Conservation (phyloP, 2,888 invertebrate genomes). For the Scaptomyza cyrtandrae region DNA sequence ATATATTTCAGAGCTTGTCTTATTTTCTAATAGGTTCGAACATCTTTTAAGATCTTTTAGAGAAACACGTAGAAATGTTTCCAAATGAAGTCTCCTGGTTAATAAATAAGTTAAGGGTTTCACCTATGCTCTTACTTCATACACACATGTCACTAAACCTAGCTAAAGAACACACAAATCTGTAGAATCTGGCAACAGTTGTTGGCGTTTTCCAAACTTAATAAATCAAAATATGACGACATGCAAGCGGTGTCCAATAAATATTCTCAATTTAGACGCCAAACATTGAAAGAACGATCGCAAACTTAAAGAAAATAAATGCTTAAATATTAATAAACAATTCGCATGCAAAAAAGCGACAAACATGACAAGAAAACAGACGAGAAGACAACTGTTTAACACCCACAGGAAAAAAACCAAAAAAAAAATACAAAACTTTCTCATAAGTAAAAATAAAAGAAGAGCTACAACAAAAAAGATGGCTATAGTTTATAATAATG, state of each 20-base stretch:
- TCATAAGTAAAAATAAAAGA: not conserved
- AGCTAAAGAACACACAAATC: conserved; percentile 18
- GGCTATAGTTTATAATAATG: conserved; percentile 43
- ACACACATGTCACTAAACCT: not conserved
- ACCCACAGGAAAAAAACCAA: conserved; percentile 46
- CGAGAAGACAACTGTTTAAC: conserved; percentile 43
- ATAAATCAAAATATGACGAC: conserved; percentile 66
- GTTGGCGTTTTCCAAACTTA: conserved; percentile 36
- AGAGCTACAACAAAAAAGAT: not conserved
- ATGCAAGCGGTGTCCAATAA: conserved; percentile 56
- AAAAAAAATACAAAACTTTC: conserved; percentile 3
- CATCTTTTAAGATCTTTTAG: no score
- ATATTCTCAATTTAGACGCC: conserved; percentile 44
- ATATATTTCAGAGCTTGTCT: no score
- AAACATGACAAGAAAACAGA: conserved; percentile 16
- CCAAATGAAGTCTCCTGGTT: no score
- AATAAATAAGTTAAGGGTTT: no score
- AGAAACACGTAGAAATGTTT: no score
- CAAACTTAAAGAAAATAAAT: conserved; percentile 4
- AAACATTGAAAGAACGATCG: conserved; percentile 31
- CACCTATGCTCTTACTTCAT: no score
- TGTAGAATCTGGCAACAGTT: conserved; percentile 36
- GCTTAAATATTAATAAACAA: conserved; percentile 48
- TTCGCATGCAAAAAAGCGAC: conserved; percentile 32
- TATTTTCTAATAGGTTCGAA: no score